A percentile compares a stretch with the other conserved stretches of the same genome.
Conservation (phyloP, 2,797 vertebrate species). For the Luscinia megarhynchos region DNA sequence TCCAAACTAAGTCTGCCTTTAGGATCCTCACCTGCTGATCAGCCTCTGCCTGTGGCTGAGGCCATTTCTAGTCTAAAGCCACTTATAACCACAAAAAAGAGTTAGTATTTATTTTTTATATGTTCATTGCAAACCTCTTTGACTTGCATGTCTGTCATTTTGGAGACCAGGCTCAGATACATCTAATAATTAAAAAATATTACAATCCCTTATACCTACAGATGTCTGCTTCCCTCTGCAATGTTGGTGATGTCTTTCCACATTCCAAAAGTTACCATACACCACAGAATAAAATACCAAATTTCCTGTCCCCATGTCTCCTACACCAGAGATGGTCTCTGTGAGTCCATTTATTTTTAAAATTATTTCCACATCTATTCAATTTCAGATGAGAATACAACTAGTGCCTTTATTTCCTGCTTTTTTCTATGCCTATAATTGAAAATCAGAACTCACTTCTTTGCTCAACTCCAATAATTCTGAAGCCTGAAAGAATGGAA, state of each 20-base stretch:
- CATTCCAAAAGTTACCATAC: background rate
- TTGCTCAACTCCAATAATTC: background rate
- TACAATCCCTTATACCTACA: background rate
- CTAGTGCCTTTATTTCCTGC: background rate
- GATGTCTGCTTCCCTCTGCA: background rate
- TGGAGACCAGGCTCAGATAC: background rate
- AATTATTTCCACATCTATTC: background rate
- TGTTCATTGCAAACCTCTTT: background rate
- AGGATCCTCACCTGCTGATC: background rate
- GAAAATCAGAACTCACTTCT: slow-evolving; percentile 4
- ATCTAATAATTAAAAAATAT: background rate
- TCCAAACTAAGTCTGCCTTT: background rate
- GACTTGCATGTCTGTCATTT: background rate
- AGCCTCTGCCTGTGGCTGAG: background rate
- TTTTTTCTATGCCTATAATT: background rate
- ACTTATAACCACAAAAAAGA: background rate
- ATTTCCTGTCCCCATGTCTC: background rate
- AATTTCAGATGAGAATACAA: background rate
- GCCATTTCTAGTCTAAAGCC: background rate
- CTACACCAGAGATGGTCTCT: background rate
- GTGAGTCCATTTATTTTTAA: background rate
- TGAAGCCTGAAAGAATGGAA: background rate
- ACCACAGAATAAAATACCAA: background rate
- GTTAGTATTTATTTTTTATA: background rate
- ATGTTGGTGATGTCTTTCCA: background rate